Evolutionary conservation across 1,140 invertebrate genomes (phyloP).

Genomic region (Archivesica marissinica): DNA sequence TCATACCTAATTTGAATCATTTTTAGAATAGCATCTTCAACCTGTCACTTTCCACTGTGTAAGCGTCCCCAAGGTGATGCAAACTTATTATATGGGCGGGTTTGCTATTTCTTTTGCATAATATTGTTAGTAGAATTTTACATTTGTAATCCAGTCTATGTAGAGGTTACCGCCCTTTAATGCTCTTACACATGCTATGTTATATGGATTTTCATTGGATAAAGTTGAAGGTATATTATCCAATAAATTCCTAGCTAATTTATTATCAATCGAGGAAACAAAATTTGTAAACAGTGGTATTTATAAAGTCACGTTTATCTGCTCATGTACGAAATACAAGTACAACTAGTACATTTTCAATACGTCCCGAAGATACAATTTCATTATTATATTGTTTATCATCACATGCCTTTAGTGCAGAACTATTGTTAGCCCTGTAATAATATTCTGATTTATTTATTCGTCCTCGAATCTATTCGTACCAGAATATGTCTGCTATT

Average conservation of each 20-base stretch:
- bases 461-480: too few species aligned
- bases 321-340: too few species aligned
- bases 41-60: slow-evolving; percentile 50
- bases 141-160: not conserved
- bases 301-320: too few species aligned
- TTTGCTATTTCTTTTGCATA: not conserved
- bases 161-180: slow-evolving; percentile 10
- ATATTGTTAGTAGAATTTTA: not conserved
- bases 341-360: too few species aligned
- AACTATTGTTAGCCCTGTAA: too few species aligned
- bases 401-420: too few species aligned
- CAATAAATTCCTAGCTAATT: not conserved
- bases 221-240: not conserved
- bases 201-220: not conserved
- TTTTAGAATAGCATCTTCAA: too few species aligned
- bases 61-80: slow-evolving; percentile 61
- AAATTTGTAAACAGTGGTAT: slow-evolving; percentile 14
- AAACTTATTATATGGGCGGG: slow-evolving; percentile 27
- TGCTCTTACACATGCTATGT: not conserved
- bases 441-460: too few species aligned
- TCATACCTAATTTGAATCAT: slow-evolving; percentile 32
- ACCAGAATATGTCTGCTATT: too few species aligned
- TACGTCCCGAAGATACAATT: too few species aligned
- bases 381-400: too few species aligned
- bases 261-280: not conserved